Evolutionary conservation across 2,888 invertebrate species (phyloP).

Genomic region (Panzeria rudis): DNA sequence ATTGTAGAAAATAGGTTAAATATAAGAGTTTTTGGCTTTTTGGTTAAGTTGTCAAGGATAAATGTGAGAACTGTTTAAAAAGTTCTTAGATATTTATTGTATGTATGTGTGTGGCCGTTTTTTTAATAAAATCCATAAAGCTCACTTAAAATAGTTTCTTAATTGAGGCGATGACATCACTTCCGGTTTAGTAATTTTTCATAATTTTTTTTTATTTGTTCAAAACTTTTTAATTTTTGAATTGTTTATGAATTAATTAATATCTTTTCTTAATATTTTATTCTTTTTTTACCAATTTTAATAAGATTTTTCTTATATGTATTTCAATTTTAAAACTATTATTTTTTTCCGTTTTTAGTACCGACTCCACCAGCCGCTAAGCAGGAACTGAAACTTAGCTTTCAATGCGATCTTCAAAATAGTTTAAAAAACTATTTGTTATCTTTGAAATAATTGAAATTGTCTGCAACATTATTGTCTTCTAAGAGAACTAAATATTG

Average conservation of each 20-base stretch:
- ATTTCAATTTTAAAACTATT: slow-evolving; percentile 10
- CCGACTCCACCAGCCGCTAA: slow-evolving; percentile 73
- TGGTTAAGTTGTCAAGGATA: background rate
- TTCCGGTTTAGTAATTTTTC: slow-evolving; percentile 66
- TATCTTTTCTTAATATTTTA: slow-evolving; percentile 29
- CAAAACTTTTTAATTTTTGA: slow-evolving; percentile 9
- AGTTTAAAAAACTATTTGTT: slow-evolving; percentile 48
- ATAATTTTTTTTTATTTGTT: background rate
- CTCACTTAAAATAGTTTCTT: background rate
- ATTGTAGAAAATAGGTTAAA: slow-evolving; percentile 2
- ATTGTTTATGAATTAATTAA: slow-evolving; percentile 19
- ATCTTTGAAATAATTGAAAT: slow-evolving; percentile 58
- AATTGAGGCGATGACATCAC: slow-evolving; percentile 63
- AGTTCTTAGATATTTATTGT: background rate
- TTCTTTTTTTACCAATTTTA: slow-evolving; percentile 53
- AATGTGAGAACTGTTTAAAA: background rate
- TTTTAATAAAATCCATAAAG: background rate
- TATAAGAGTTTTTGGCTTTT: background rate
- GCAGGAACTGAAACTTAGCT: slow-evolving; percentile 74
- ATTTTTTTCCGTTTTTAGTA: slow-evolving; percentile 68
- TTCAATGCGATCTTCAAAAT: slow-evolving; percentile 61
- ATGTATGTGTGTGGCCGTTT: background rate
- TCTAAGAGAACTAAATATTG: slow-evolving; percentile 37
- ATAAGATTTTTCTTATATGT: slow-evolving; percentile 13
- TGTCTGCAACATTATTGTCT: slow-evolving; percentile 45